Evolutionary conservation across 2,888 invertebrate species (phyloP), one percentile per base, ranked within the genome.

Genomic region (Hirtodrosophila cameraria): DNA sequence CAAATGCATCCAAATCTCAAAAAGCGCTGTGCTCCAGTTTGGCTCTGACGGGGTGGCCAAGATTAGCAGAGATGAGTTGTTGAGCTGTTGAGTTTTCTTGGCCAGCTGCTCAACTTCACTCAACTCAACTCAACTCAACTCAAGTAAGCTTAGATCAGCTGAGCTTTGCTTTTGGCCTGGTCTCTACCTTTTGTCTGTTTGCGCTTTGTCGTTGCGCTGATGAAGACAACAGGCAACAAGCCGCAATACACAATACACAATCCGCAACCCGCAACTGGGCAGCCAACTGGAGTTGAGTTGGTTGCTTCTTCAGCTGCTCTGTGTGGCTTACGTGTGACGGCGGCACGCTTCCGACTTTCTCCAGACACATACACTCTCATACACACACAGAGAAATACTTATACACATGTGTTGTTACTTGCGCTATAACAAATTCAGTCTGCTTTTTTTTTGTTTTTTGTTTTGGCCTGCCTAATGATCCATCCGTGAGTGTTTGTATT

Each of bases 321-420:
- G n/a, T n/a, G 75, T 69, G 69, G 75, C 78, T 75, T 78, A 78
- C 75, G 78, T 75, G 67, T 67, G 71, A 59, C 50, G 67, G 23
- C 55, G 67, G 70, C 81, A 74, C 78, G 81, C 81, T 82, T 82
- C 81, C 81, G 81, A 82, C 81, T 82, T 82, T 82, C 81, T 86
- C 81, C 82, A 69, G 65, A 61, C 60, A 64, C 57, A 62, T 31
- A 66, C 49, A 73, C 43, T 46, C 42, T 48, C 27, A 33, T 4
- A 30, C 38, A 53, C 43, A 41, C 33, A 48, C 12, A 30, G 8
- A 23, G 23, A 65, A 8, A 45, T 12, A 41, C 2, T 28, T 6
- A 13, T 11, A 39, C 35, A 42, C 12, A 20, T 12, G 45, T 33
- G 33, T 25, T 57, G 52, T 45, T 38, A 50, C 58, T 43, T 46